Evolutionary conservation across 2,113 vertebrate species (phyloP).

Genomic region (Falco punctatus): DNA sequence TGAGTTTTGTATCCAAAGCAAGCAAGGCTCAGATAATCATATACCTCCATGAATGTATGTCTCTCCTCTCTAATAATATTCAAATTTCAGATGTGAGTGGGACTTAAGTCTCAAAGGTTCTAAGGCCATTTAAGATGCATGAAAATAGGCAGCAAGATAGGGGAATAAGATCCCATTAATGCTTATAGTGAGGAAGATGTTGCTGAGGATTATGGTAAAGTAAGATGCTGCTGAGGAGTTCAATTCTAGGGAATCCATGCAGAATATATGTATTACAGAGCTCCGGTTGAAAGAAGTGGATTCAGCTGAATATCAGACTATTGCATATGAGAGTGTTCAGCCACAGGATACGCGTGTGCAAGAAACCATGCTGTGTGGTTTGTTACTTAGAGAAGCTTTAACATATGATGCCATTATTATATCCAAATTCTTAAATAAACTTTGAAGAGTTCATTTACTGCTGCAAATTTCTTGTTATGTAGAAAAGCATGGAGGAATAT

Average conservation of each 20-base stretch:
- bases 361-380: not conserved
- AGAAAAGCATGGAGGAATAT: not conserved
- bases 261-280: not conserved
- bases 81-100: not conserved
- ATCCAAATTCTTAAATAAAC: not conserved
- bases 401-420: not conserved
- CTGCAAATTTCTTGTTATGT: not conserved
- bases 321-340: not conserved
- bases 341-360: not conserved
- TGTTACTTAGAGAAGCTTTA: not conserved
- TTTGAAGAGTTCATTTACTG: not conserved
- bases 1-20: not conserved
- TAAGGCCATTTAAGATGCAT: not conserved
- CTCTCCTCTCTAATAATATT: not conserved
- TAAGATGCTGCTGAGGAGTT: not conserved
- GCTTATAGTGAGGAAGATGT: not conserved
- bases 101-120: not conserved
- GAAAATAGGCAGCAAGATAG: not conserved
- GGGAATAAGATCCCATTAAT: not conserved
- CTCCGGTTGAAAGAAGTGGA: not conserved
- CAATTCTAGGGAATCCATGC: not conserved
- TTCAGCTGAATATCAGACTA: not conserved
- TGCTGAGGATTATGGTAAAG: not conserved
- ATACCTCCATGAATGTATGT: not conserved
- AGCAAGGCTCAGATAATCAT: not conserved